These are phyloP conservation scores for Myotis findleyi DNA, from an alignment of 2,797 vertebrate genomes.

Conservation along the genomic window DNA sequence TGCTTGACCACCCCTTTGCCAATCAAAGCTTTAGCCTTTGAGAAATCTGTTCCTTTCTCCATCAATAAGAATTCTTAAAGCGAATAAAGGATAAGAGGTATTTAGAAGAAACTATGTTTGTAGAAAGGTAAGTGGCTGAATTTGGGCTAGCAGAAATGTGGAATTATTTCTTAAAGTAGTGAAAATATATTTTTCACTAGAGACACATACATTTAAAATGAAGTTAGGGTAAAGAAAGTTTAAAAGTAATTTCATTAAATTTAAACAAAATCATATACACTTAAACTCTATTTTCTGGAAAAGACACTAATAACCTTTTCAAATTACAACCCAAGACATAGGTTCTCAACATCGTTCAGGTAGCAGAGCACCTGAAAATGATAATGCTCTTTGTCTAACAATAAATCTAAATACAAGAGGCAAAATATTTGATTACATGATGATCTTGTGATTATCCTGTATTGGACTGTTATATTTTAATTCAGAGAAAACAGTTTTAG, in stretches of 20 bases:
- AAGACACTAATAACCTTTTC: not conserved
- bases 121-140: not conserved
- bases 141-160: not conserved
- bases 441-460: not conserved
- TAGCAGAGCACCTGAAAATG: not conserved
- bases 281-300: not conserved
- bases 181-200: slow-evolving; percentile 25
- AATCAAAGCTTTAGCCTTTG: not conserved
- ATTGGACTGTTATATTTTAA: slow-evolving; percentile 19
- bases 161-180: not conserved
- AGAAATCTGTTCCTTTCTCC: not conserved
- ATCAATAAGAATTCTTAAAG: not conserved
- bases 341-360: not conserved
- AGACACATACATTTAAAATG: slow-evolving; percentile 14
- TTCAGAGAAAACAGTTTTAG: not conserved
- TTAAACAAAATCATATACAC: not conserved
- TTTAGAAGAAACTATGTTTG: not conserved
- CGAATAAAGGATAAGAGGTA: not conserved
- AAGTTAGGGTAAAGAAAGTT: not conserved
- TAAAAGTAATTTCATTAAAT: slow-evolving; percentile 34
- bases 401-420: slow-evolving; percentile 36
- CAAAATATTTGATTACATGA: slow-evolving; percentile 43
- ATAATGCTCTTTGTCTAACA: not conserved
- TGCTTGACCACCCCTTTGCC: not conserved
- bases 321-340: slow-evolving; percentile 1